These are phyloP conservation scores for Limnodromus scolopaceus DNA, from an alignment of 2,797 vertebrate genomes.

Conservation along the genomic window DNA sequence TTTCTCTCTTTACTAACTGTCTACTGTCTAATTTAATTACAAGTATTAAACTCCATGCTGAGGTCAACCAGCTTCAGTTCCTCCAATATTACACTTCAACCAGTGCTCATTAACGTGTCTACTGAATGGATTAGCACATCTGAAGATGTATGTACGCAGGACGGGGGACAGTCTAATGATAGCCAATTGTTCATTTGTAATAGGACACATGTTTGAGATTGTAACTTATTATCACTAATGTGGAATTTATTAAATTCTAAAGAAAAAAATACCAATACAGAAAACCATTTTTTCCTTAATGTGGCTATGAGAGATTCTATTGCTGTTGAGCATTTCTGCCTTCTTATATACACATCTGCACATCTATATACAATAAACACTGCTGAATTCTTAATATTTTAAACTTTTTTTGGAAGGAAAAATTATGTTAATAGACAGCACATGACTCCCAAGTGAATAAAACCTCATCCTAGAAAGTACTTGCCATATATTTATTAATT, in stretches of 20 bases:
- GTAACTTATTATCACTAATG: constrained; percentile 82
- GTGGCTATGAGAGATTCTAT: not conserved
- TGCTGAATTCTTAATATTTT: not conserved
- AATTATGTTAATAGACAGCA: not conserved
- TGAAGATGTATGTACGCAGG: constrained; percentile 81
- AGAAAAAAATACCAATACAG: constrained; percentile 81
- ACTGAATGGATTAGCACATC: constrained; percentile 85
- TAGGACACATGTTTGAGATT: constrained; percentile 70
- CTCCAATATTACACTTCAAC: constrained; percentile 84
- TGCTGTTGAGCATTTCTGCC: not conserved
- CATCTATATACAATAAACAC: not conserved
- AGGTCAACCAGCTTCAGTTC: constrained; percentile 83
- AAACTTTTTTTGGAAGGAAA: not conserved
- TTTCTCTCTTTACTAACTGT: constrained; percentile 82
- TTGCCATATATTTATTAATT: not conserved
- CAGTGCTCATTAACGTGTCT: constrained; percentile 85
- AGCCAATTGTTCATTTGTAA: constrained; percentile 80
- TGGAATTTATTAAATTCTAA: constrained; percentile 80
- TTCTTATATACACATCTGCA: not conserved
- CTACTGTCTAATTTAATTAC: constrained; percentile 83
- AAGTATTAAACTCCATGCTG: constrained; percentile 82
- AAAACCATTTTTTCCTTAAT: constrained; percentile 41
- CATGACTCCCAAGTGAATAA: not conserved
- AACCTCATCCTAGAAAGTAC: not conserved
- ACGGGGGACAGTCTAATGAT: constrained; percentile 80